phyloP scores from a whole-genome alignment of 1,140 invertebrate genomes.

The Araneus ventricosus region DNA sequence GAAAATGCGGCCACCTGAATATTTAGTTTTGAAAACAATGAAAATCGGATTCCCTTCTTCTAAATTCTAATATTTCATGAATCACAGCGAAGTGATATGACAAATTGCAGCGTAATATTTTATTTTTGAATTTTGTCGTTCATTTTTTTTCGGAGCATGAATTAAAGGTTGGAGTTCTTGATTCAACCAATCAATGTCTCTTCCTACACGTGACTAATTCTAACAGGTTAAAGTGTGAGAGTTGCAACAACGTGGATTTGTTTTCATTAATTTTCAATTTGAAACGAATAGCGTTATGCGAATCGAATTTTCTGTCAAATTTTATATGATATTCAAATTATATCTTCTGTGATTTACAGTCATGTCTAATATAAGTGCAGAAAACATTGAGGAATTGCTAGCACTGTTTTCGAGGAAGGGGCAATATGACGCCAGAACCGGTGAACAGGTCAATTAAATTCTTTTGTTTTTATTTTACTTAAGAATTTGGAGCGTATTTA shows the following conservation, averaged over 20 bases:
- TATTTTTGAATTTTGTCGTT: neutral
- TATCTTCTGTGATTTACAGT: neutral
- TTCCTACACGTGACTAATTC: constrained; percentile 71
- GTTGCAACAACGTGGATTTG: constrained; percentile 61
- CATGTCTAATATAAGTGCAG: constrained; percentile 79
- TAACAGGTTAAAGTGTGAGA: constrained; percentile 63
- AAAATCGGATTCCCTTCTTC: neutral
- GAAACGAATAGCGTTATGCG: neutral
- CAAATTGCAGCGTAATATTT: neutral
- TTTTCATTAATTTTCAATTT: constrained; percentile 35
- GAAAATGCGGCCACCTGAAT: neutral
- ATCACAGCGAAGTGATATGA: neutral
- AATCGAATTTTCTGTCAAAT: neutral
- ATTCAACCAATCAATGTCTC: constrained; percentile 40
- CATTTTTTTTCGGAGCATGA: neutral
- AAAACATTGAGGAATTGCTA: constrained; percentile 82
- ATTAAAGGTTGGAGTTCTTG: neutral
- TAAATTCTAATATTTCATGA: neutral
- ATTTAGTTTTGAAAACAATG: neutral
- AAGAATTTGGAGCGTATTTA: neutral
- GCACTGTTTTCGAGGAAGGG: constrained; percentile 83
- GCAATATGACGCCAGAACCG: constrained; percentile 83
- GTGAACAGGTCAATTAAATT: constrained; percentile 83
- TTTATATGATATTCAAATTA: neutral
- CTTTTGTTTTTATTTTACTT: neutral